Conservation (phyloP, 1,140 invertebrate genomes). For the Panulirus ornatus region DNA sequence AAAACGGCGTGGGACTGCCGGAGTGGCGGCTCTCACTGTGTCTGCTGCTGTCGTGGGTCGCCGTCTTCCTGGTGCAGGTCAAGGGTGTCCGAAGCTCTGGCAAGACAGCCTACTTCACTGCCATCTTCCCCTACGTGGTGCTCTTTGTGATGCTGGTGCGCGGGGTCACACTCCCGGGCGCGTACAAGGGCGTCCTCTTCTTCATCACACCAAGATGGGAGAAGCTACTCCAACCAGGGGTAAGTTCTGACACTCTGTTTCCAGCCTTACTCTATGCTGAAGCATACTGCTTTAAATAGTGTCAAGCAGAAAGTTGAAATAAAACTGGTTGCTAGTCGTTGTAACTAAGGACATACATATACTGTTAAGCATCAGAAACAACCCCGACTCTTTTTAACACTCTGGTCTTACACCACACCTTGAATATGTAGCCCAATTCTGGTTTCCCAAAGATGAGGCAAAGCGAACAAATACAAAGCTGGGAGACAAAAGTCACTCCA, state of each 20-base stretch:
- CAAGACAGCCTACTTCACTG: constrained; percentile 87
- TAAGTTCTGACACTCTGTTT: constrained; percentile 76
- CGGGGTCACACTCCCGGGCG: constrained; percentile 87
- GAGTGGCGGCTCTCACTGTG: not conserved
- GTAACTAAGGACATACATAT: no score
- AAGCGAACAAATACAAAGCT: no score
- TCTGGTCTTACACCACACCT: no score
- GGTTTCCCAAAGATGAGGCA: no score
- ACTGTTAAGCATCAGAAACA: no score
- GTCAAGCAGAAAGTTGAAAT: no score
- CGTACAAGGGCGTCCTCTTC: constrained; percentile 86
- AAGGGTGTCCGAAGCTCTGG: constrained; percentile 83
- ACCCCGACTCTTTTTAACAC: no score
- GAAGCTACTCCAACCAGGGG: constrained; percentile 83
- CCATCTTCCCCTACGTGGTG: constrained; percentile 91
- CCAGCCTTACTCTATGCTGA: no score
- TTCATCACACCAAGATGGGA: constrained; percentile 87
- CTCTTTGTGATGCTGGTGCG: constrained; percentile 86
- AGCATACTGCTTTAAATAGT: not conserved
- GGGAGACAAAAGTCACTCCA: no score
- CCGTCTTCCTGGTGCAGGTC: constrained; percentile 79
- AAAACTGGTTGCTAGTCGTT: no score
- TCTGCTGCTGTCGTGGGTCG: not conserved
- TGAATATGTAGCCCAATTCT: no score
- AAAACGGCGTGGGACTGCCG: not conserved